phyloP scores from a whole-genome alignment of 1,140 invertebrate species.

The Drusus annulatus region DNA sequence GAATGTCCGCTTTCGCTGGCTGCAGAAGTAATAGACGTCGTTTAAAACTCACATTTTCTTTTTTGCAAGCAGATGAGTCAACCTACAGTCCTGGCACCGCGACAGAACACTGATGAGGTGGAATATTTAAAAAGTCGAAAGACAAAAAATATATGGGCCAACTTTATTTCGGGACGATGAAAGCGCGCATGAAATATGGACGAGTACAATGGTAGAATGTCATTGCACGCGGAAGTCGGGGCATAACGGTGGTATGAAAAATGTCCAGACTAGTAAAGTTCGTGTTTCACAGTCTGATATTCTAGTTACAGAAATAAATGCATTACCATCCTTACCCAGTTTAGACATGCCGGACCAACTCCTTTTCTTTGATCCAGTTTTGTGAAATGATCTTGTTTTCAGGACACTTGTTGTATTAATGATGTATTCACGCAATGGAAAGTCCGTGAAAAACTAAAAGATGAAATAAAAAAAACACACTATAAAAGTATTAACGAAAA shows the following conservation, averaged over 20 bases:
- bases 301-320: background rate
- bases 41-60: constrained; percentile 27
- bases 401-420: too few relatives aligned
- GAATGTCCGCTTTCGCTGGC: constrained; percentile 17
- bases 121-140: constrained; percentile 16
- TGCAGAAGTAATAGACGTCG: background rate
- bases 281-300: background rate
- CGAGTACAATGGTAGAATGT: background rate
- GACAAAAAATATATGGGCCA: constrained; percentile 32
- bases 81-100: constrained; percentile 25
- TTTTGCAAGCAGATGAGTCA: constrained; percentile 14
- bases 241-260: too few relatives aligned
- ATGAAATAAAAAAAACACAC: too few relatives aligned
- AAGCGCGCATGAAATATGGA: background rate
- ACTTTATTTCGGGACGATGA: constrained; percentile 22
- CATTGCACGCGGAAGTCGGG: constrained; percentile 23
- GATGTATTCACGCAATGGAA: background rate
- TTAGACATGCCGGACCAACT: background rate
- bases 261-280: background rate
- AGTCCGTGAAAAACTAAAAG: too few relatives aligned
- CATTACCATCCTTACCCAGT: background rate
- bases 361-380: background rate
- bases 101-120: constrained; percentile 23
- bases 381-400: too few relatives aligned
- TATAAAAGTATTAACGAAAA: too few relatives aligned